These are phyloP conservation scores for Napeogenes inachia DNA, from an alignment of 2,888 invertebrate species.

Conservation along the genomic window DNA sequence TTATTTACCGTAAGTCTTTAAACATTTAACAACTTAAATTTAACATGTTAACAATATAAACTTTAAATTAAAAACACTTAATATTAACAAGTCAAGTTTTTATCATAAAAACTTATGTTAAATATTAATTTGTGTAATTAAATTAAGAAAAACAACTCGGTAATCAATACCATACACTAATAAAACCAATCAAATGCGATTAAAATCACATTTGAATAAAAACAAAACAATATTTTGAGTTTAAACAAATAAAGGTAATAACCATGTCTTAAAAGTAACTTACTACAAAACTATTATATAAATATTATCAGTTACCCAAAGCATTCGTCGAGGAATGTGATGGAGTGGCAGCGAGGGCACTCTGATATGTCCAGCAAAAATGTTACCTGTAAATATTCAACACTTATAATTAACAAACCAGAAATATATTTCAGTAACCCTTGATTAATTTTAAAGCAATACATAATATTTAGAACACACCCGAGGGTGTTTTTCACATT, in stretches of 20 bases:
- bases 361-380: slow-evolving; percentile 69
- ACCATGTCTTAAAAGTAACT: slow-evolving; percentile 6
- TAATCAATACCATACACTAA: slow-evolving; percentile 12
- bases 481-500: slow-evolving; percentile 61
- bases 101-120: slow-evolving; percentile 21
- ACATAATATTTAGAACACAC: slow-evolving; percentile 42
- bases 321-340: slow-evolving; percentile 62
- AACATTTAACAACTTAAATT: neutral
- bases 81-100: slow-evolving; percentile 17
- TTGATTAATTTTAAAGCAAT: too few relatives aligned
- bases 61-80: slow-evolving; percentile 3
- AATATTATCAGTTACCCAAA: slow-evolving; percentile 27
- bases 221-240: neutral
- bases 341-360: slow-evolving; percentile 69
- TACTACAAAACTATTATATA: slow-evolving; percentile 12
- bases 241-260: neutral
- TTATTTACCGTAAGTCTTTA: slow-evolving; percentile 19
- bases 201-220: slow-evolving; percentile 13
- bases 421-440: neutral
- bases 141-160: slow-evolving; percentile 5
- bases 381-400: slow-evolving; percentile 58
- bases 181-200: slow-evolving; percentile 9
- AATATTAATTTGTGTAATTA: slow-evolving; percentile 1
- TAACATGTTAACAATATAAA: neutral
- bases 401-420: slow-evolving; percentile 5